Evolutionary conservation across 2,797 vertebrate genomes (phyloP).

Genomic region (Taenioides sp.): DNA sequence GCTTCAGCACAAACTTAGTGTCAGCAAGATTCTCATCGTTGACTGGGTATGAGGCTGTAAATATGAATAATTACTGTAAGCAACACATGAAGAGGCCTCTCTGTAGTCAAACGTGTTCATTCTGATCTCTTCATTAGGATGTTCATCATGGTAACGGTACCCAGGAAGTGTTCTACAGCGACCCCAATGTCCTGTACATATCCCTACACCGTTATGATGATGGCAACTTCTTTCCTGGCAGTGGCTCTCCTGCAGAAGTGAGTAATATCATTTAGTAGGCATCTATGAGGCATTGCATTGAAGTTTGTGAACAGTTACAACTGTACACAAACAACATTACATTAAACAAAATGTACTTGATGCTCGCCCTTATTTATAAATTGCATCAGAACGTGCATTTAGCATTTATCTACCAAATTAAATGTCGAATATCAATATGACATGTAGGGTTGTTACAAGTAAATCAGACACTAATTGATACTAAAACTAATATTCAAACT

Average conservation of each 20-base stretch:
- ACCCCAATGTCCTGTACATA: slow-evolving; percentile 91
- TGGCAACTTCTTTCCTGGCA: slow-evolving; percentile 95
- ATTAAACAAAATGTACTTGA: background rate
- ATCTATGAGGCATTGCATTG: background rate
- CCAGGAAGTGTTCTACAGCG: slow-evolving; percentile 92
- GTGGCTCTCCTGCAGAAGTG: slow-evolving; percentile 90
- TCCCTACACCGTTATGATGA: slow-evolving; percentile 94
- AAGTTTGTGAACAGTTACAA: background rate
- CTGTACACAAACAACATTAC: background rate
- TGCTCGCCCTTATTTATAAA: too few relatives aligned
- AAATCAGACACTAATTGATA: too few relatives aligned
- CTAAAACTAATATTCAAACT: too few relatives aligned
- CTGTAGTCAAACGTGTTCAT: background rate
- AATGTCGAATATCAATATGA: background rate
- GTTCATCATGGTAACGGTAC: slow-evolving; percentile 97
- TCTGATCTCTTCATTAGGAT: slow-evolving; percentile 73
- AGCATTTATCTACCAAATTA: background rate
- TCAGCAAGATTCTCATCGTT: slow-evolving; percentile 92
- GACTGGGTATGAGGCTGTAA: slow-evolving; percentile 86
- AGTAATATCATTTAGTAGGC: slow-evolving; percentile 4
- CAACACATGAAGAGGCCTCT: background rate
- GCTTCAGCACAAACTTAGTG: slow-evolving; percentile 90
- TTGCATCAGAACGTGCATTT: too few relatives aligned
- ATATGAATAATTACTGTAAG: too few relatives aligned
- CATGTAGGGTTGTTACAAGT: too few relatives aligned